Evolutionary conservation across 1,140 invertebrate genomes (phyloP).

Genomic region (Acromyrmex echinatior): DNA sequence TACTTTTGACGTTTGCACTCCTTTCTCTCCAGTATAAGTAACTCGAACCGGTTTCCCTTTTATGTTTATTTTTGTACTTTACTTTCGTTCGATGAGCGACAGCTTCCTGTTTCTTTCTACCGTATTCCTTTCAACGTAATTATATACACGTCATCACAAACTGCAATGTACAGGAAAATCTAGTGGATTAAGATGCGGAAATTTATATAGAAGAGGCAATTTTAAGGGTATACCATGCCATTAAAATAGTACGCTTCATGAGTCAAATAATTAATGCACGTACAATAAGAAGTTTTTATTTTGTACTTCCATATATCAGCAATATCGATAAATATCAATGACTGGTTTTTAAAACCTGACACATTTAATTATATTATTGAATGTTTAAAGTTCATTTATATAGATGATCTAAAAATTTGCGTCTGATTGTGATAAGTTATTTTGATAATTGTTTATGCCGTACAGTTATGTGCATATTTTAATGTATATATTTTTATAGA

Average conservation of each 20-base stretch:
- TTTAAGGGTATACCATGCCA: conserved; percentile 24
- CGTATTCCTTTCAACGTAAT: conserved; percentile 44
- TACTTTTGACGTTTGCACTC: not conserved
- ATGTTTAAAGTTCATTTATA: not conserved
- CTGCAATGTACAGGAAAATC: conserved; percentile 36
- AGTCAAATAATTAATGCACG: conserved; percentile 25
- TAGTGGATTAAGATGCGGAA: conserved; percentile 39
- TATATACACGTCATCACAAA: conserved; percentile 30
- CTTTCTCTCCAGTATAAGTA: conserved; percentile 39
- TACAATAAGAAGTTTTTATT: conserved; percentile 6
- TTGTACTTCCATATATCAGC: not conserved
- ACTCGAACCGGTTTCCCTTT: conserved; percentile 41
- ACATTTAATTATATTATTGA: not conserved
- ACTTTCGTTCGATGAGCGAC: conserved; percentile 59
- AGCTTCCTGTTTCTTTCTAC: conserved; percentile 23
- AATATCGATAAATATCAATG: not conserved
- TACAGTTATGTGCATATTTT: not conserved
- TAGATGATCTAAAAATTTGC: not conserved
- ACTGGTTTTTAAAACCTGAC: not conserved
- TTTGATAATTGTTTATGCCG: not conserved
- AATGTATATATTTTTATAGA: not conserved
- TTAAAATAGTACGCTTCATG: conserved; percentile 30
- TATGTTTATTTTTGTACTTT: conserved; percentile 53
- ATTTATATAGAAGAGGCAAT: conserved; percentile 14
- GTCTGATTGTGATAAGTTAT: not conserved